These are phyloP conservation scores for Scartelaos histophorus DNA, from an alignment of 2,113 vertebrate species.

Conservation along the genomic window DNA sequence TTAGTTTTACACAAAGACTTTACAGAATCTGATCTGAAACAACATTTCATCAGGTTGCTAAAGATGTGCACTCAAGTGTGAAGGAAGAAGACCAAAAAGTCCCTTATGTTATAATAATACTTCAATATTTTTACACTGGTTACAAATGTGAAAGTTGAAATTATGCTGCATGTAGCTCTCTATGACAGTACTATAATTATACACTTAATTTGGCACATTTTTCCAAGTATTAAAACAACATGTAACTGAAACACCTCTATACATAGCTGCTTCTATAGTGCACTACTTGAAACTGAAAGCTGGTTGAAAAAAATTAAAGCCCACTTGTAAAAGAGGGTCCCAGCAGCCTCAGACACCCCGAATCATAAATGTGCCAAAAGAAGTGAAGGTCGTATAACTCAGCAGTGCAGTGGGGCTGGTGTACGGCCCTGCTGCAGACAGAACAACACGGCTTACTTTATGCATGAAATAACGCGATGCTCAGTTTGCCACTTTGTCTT, in stretches of 20 bases:
- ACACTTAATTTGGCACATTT: background rate
- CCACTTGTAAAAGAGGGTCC: background rate
- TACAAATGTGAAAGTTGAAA: too few relatives aligned
- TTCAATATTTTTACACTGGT: too few relatives aligned
- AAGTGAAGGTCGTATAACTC: slow-evolving; percentile 8
- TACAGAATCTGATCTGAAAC: too few relatives aligned
- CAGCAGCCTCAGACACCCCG: background rate
- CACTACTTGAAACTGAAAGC: background rate
- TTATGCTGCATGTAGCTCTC: too few relatives aligned
- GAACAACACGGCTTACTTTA: background rate
- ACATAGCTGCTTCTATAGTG: background rate
- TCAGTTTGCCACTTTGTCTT: background rate
- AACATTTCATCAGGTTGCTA: too few relatives aligned
- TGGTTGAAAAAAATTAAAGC: background rate
- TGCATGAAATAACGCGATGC: background rate
- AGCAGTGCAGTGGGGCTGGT: background rate
- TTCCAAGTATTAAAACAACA: background rate
- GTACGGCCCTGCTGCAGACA: background rate
- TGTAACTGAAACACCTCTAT: background rate
- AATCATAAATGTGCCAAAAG: slow-evolving; percentile 8
- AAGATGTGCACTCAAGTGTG: too few relatives aligned
- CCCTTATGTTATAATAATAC: too few relatives aligned
- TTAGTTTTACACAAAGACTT: too few relatives aligned
- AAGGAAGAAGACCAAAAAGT: too few relatives aligned
- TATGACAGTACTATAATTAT: too few relatives aligned